Percentiles rank a stretch among this genome's conserved stretches.
These are phyloP conservation scores for Decapterus maruadsi DNA, from an alignment of 2,797 vertebrate species.

Conservation along the genomic window DNA sequence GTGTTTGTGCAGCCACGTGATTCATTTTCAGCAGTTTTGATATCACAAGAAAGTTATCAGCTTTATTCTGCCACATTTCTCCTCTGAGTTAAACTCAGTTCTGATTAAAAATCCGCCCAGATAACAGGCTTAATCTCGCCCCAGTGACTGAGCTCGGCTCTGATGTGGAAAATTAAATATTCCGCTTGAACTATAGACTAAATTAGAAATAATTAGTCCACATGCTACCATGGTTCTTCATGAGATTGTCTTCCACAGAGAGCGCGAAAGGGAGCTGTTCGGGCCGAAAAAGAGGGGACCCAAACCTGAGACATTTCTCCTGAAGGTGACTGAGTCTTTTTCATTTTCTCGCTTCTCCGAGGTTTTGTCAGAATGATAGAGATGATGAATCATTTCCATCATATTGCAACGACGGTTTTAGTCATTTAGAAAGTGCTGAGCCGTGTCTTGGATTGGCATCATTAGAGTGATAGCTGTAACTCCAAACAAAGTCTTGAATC, in stretches of 20 bases:
- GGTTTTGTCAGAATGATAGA: background rate
- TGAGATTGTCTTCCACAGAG: constrained; percentile 80
- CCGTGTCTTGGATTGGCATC: background rate
- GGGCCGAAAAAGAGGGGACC: constrained; percentile 97
- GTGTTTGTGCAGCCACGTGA: background rate
- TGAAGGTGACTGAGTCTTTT: constrained; percentile 91
- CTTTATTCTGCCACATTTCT: constrained; percentile 1
- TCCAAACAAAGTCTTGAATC: background rate
- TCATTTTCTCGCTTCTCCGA: background rate
- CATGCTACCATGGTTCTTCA: background rate
- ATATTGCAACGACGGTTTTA: background rate
- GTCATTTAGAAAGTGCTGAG: background rate
- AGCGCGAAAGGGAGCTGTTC: constrained; percentile 95
- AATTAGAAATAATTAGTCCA: background rate
- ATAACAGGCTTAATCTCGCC: background rate
- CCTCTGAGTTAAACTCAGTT: background rate
- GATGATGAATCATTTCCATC: constrained; percentile 17
- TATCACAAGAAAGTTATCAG: background rate
- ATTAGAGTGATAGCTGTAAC: background rate
- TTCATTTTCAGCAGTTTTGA: background rate
- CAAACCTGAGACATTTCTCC: constrained; percentile 95
- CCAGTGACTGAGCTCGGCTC: background rate
- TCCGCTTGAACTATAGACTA: background rate
- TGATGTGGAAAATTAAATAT: background rate
- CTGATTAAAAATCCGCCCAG: background rate